Conservation (phyloP, 2,113 vertebrate species). For the Aphyosemion australe region DNA sequence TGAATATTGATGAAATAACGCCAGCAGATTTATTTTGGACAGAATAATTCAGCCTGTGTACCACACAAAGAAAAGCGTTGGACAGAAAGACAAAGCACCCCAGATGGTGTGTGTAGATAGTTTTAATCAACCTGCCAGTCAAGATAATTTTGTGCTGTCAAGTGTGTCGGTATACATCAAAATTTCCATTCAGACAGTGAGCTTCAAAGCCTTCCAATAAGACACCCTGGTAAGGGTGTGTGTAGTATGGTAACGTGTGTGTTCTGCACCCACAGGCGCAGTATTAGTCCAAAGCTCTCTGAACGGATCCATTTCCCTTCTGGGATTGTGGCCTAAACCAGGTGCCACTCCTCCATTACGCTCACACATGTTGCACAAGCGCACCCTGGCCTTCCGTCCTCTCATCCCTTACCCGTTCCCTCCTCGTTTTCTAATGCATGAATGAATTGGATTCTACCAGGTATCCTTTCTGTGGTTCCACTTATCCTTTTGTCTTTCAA, state of each 20-base stretch:
- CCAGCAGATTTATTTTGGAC: constrained; percentile 11
- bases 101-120: neutral
- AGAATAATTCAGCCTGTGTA: neutral
- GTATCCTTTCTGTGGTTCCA: constrained; percentile 18
- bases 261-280: constrained; percentile 2
- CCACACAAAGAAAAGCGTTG: constrained; percentile 23
- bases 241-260: constrained; percentile 19
- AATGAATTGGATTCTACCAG: constrained; percentile 33
- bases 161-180: constrained; percentile 2
- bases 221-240: constrained; percentile 5
- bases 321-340: constrained; percentile 29
- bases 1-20: constrained; percentile 33
- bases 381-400: constrained; percentile 17
- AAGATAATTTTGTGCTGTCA: constrained; percentile 19
- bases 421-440: neutral
- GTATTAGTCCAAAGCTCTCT: constrained; percentile 38
- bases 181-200: neutral
- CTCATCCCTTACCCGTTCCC: constrained; percentile 8
- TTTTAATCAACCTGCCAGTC: constrained; percentile 27
- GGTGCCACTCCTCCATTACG: constrained; percentile 33
- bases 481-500: constrained; percentile 59
- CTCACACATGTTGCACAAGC: constrained; percentile 29
- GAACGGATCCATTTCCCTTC: constrained; percentile 44
- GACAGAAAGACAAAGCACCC: constrained; percentile 13
- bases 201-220: neutral